phyloP scores from a whole-genome alignment of 2,797 vertebrate species.

The Lagorchestes hirsutus region DNA sequence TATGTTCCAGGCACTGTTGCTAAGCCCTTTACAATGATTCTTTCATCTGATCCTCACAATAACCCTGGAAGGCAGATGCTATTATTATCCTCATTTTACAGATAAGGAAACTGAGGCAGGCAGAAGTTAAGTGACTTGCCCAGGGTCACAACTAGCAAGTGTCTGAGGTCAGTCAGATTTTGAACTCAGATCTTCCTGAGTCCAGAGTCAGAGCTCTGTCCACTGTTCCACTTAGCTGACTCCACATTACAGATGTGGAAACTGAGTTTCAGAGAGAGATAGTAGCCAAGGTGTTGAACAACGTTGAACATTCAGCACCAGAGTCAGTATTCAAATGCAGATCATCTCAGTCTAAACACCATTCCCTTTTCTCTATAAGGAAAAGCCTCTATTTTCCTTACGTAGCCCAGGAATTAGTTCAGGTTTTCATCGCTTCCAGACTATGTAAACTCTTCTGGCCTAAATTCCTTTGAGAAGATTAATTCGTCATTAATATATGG shows the following conservation, averaged over 20 bases:
- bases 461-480: not conserved
- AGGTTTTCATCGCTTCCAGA: not conserved
- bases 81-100: not conserved
- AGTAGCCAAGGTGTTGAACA: not conserved
- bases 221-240: not conserved
- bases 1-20: not conserved
- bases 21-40: not conserved
- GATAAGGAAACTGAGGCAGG: not conserved
- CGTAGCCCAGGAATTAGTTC: not conserved
- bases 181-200: not conserved
- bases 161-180: not conserved
- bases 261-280: not conserved
- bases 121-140: not conserved
- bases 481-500: not conserved
- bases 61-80: not conserved
- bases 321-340: not conserved
- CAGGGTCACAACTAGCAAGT: not conserved
- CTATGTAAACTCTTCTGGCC: not conserved
- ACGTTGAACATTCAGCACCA: not conserved
- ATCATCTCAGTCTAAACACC: not conserved
- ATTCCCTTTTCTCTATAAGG: not conserved
- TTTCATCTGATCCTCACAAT: not conserved
- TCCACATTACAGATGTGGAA: not conserved
- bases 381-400: not conserved
- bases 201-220: not conserved